phyloP scores from a whole-genome alignment of 1,140 invertebrate species.

The Bradynema listronoti region DNA sequence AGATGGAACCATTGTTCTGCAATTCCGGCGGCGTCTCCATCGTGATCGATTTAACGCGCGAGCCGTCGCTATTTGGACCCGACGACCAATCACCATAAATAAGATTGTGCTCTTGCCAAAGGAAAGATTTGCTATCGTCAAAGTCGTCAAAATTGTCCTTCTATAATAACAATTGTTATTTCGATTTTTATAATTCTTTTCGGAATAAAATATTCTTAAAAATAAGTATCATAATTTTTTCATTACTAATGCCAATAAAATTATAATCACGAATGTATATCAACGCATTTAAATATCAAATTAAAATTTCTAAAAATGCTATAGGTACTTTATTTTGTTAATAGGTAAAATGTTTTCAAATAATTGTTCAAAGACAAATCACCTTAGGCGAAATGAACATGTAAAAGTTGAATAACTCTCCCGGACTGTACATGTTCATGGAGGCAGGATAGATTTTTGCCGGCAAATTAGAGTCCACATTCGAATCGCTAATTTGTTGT shows the following conservation, averaged over 20 bases:
- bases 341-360: not conserved
- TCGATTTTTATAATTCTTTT: too few species aligned
- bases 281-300: too few species aligned
- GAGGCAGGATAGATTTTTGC: slow-evolving; percentile 20
- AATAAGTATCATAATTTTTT: too few species aligned
- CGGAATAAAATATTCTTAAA: too few species aligned
- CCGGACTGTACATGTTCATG: slow-evolving; percentile 31
- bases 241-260: too few species aligned
- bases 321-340: too few species aligned
- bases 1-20: slow-evolving; percentile 84
- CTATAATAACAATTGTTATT: slow-evolving; percentile 20
- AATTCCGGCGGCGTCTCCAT: slow-evolving; percentile 61
- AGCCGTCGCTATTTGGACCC: slow-evolving; percentile 75
- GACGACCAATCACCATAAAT: slow-evolving; percentile 88
- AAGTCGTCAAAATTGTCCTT: slow-evolving; percentile 60
- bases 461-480: not conserved
- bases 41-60: slow-evolving; percentile 59
- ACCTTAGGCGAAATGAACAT: slow-evolving; percentile 42
- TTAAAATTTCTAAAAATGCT: too few species aligned
- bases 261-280: too few species aligned
- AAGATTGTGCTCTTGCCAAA: slow-evolving; percentile 78
- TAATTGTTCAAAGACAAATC: slow-evolving; percentile 8
- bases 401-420: slow-evolving; percentile 39
- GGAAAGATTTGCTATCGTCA: slow-evolving; percentile 66
- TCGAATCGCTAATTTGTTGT: slow-evolving; percentile 1